A percentile compares a stretch with the other conserved stretches of the same genome.
Evolutionary conservation across 2,113 vertebrate species (phyloP).

Genomic region (Epinephelus moara): DNA sequence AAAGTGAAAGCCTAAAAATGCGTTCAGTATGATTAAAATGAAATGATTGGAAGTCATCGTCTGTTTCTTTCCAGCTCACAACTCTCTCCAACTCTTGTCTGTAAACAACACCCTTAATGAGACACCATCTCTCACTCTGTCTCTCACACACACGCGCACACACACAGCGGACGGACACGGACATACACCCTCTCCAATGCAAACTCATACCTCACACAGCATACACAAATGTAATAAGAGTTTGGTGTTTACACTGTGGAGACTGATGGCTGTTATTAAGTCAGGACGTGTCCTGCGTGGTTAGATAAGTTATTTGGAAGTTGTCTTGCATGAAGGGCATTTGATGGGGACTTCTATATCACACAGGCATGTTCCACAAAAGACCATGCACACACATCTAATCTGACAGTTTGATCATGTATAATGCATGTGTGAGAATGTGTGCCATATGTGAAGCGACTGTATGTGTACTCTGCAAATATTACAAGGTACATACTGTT

Average conservation of each 20-base stretch:
- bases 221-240: slow-evolving; percentile 59
- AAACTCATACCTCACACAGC: slow-evolving; percentile 22
- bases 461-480: not conserved
- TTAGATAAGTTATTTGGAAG: slow-evolving; percentile 50
- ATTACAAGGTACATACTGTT: not conserved
- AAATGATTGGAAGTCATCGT: slow-evolving; percentile 61
- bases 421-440: not conserved
- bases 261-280: slow-evolving; percentile 68
- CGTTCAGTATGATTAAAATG: slow-evolving; percentile 53
- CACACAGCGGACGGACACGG: not conserved
- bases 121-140: slow-evolving; percentile 44
- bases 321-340: slow-evolving; percentile 22
- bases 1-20: slow-evolving; percentile 24
- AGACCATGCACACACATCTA: not conserved
- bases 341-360: slow-evolving; percentile 33
- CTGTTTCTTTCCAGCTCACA: slow-evolving; percentile 47
- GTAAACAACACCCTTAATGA: slow-evolving; percentile 74
- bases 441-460: not conserved
- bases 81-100: slow-evolving; percentile 33
- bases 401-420: not conserved
- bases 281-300: slow-evolving; percentile 21
- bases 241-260: slow-evolving; percentile 51
- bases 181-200: not conserved
- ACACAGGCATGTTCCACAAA: not conserved
- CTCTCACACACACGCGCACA: slow-evolving; percentile 14